A percentile compares a stretch with the other conserved stretches of the same genome.
Conservation (phyloP, 2,113 vertebrate species). For the Vulpes lagopus region DNA sequence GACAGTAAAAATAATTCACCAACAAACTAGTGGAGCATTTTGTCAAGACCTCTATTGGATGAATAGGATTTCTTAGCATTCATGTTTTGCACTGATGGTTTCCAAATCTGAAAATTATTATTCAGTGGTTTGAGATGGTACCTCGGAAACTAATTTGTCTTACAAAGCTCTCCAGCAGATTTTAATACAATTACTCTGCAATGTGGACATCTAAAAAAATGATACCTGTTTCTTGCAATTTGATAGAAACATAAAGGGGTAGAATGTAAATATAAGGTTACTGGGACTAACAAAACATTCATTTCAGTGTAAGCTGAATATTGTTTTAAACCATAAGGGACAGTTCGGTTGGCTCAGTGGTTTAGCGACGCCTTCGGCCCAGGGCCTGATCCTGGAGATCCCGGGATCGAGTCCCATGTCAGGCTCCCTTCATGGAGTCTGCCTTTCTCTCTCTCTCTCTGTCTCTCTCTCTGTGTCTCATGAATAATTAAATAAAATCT, state of each 20-base stretch:
- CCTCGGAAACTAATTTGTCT: not conserved
- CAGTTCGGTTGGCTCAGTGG: too few species aligned
- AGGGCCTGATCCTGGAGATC: too few species aligned
- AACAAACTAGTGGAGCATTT: not conserved
- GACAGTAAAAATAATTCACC: conserved; percentile 19
- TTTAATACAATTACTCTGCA: not conserved
- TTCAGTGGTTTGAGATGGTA: not conserved
- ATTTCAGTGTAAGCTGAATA: not conserved
- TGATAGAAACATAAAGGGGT: not conserved
- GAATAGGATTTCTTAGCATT: not conserved
- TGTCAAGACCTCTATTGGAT: not conserved
- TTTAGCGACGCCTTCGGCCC: too few species aligned
- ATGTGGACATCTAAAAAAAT: not conserved
- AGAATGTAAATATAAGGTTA: not conserved
- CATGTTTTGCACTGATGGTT: not conserved
- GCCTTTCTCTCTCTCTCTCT: too few species aligned
- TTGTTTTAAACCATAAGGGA: not conserved
- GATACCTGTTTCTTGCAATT: not conserved
- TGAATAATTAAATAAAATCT: too few species aligned
- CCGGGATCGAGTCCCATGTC: too few species aligned
- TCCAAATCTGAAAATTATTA: not conserved
- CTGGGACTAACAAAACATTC: not conserved
- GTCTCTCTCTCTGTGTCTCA: too few species aligned
- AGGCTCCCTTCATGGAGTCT: too few species aligned
- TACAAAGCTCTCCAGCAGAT: not conserved